Evolutionary conservation across 2,888 invertebrate genomes (phyloP).

Genomic region (Drosophila villosipedis): DNA sequence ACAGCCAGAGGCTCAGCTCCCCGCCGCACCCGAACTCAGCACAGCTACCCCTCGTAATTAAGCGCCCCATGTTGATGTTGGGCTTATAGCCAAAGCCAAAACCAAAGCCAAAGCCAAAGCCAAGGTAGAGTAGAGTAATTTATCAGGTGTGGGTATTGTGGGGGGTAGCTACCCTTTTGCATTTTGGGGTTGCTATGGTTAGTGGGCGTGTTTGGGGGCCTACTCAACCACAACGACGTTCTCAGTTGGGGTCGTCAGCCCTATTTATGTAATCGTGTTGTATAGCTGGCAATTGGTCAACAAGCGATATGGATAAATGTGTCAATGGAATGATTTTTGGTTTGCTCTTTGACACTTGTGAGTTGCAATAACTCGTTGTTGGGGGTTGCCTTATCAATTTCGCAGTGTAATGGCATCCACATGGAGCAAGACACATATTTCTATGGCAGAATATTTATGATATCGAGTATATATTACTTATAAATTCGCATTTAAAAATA

Average conservation of each 20-base stretch:
- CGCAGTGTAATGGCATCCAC: neutral
- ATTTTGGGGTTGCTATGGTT: slow-evolving; percentile 54
- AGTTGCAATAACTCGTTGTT: neutral
- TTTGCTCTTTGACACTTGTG: slow-evolving; percentile 29
- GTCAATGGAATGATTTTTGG: slow-evolving; percentile 60
- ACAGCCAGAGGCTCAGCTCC: neutral
- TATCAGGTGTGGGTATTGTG: slow-evolving; percentile 5
- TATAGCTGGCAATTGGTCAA: slow-evolving; percentile 55
- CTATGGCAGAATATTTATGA: neutral
- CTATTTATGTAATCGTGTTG: slow-evolving; percentile 52
- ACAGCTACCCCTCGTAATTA: neutral
- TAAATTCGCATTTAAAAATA: neutral
- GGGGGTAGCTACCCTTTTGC: slow-evolving; percentile 11
- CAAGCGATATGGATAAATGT: slow-evolving; percentile 45
- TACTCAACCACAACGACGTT: slow-evolving; percentile 40
- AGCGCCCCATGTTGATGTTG: slow-evolving; percentile 43
- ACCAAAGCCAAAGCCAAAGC: slow-evolving; percentile 57
- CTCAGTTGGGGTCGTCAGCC: slow-evolving; percentile 75
- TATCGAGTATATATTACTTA: neutral
- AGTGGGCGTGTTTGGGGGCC: slow-evolving; percentile 19
- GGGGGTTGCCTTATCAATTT: neutral
- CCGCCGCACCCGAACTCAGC: neutral
- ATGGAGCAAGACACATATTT: neutral
- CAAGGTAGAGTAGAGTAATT: slow-evolving; percentile 44
- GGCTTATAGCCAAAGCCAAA: slow-evolving; percentile 58